phyloP scores from a whole-genome alignment of 2,888 invertebrate species.

The Orthonychiurus folsomi region DNA sequence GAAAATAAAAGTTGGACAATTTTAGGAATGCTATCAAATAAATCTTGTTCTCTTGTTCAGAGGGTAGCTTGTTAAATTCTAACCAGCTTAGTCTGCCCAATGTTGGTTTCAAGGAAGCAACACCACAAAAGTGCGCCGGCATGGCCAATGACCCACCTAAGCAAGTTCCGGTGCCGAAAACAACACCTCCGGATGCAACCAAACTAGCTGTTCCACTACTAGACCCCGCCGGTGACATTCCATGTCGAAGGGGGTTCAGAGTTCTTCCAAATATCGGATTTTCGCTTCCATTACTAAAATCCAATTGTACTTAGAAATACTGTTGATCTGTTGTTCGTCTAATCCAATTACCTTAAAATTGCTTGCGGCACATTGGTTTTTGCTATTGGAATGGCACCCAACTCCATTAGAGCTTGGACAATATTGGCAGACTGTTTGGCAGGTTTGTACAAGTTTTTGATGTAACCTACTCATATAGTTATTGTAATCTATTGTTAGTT shows the following conservation, averaged over 20 bases:
- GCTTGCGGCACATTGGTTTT: constrained; percentile 43
- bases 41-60: too few species aligned
- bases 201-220: constrained; percentile 29
- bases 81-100: constrained; percentile 42
- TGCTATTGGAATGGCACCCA: constrained; percentile 47
- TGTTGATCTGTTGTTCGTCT: background rate
- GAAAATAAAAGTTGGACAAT: too few species aligned
- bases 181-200: constrained; percentile 22
- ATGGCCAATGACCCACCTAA: constrained; percentile 48
- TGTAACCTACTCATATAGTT: constrained; percentile 29
- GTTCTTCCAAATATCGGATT: constrained; percentile 37
- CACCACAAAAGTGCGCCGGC: constrained; percentile 48
- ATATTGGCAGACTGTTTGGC: constrained; percentile 22
- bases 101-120: constrained; percentile 46
- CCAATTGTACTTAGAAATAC: background rate
- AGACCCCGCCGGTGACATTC: constrained; percentile 31
- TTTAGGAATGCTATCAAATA: too few species aligned
- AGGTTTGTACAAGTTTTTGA: constrained; percentile 22
- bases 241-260: constrained; percentile 26
- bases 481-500: constrained; percentile 23
- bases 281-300: constrained; percentile 26
- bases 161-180: constrained; percentile 45
- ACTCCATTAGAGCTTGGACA: constrained; percentile 26
- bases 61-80: too few species aligned
- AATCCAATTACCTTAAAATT: constrained; percentile 31